Evolutionary conservation across 2,797 vertebrate genomes (phyloP), one percentile per base, ranked within the genome.

Genomic region (Channallabes apus): DNA sequence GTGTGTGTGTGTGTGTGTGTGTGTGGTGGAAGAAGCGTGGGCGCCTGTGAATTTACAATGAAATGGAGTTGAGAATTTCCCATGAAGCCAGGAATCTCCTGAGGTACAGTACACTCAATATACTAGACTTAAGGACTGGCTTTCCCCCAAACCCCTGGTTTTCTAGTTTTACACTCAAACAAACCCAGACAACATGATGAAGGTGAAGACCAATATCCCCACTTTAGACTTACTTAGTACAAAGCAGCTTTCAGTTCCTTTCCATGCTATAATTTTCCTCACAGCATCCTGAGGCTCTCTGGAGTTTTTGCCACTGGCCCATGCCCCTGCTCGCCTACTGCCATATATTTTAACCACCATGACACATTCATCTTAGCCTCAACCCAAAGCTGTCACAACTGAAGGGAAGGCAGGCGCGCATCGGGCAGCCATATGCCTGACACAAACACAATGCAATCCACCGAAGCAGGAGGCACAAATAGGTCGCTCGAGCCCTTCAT

Each of bases 41-140:
- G 90, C 90, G 84, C 88, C 86, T 20, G 67, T 90, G 91, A 94
- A 94, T 91, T 90, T 87, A 54, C 78, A 91, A 88, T 89, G 87
- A 92, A 94, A 93, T 79, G 67, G 71, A 93, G 91, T 91, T n/a
- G 89, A 91, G 92, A 94, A 88, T 95, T 95, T 96, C 94, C 95
- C 94, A 95, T 92, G 94, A 94, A 94, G 85, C 68, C 82, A 54
- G 84, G 87, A 89, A 89, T 91, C 91, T 93, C 94, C 91, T 90
- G 3, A 14, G 92, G 92, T 91, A 92, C 88, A 77, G 92, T 91
- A 92, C 88, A 77, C 51, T 56, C 18, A 41, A 69, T 85, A 77
- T 12, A 0, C 46, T 84, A 86, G 88, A 89, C 91, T 88, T 64
- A 86, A 90, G 87, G 86, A 88, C 87, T 87, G 12, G 59, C 35